Base-by-base conservation (phyloP, 2,113 vertebrate genomes). In the Chloropsis hardwickii region DNA sequence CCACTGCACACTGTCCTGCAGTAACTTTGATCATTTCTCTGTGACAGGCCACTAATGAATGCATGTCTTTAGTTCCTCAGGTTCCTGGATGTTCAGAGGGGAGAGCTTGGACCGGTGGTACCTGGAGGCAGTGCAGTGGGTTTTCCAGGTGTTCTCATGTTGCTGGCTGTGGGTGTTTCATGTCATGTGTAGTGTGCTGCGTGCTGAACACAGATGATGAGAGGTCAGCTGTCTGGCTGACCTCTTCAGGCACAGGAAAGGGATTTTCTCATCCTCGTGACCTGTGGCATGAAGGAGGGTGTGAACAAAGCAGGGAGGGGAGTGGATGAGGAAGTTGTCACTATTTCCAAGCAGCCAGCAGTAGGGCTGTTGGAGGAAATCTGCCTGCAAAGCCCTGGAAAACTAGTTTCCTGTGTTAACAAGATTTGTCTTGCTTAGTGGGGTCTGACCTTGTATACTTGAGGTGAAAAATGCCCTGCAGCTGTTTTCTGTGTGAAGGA, bases 131-230 rank as follows among this genome's bases (percentile, higher is more conserved):
- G 29, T 1, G 3, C 47, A 35, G 2, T 54, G 56, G 21, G 8
- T 69, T 87, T 78, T 50, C 45, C 7, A 5, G 1, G 2, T 0
- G 0, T n/a, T 44, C 37, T 35, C 9, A 0, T 5, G 6, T 72
- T 88, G 24, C 72, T 86, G 56, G 77, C 31, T 50, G 42, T 7
- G 29, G 37, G 4, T 37, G 25, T 25, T 48, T 37, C 14, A 12
- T 37, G 29, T 51, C 42, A 21, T 0, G 0, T 29, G 29, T 1
- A 3, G 71, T 11, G 3, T 40, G 37, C 65, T 27, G 51, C 2
- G 0, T 9, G 23, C 45, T 86, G 23, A 35, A 8, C 22, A 9
- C 0, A 2, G 13, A 4, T 17, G 37, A n/a, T 37, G 37, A 37
- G 37, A 37, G 37, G 37, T 37, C 37, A 37, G 40, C 53, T 72